phyloP scores from a whole-genome alignment of 30 jellyfish, hydroid and myxozoan genomes.

The Nemopilema nomurai region DNA sequence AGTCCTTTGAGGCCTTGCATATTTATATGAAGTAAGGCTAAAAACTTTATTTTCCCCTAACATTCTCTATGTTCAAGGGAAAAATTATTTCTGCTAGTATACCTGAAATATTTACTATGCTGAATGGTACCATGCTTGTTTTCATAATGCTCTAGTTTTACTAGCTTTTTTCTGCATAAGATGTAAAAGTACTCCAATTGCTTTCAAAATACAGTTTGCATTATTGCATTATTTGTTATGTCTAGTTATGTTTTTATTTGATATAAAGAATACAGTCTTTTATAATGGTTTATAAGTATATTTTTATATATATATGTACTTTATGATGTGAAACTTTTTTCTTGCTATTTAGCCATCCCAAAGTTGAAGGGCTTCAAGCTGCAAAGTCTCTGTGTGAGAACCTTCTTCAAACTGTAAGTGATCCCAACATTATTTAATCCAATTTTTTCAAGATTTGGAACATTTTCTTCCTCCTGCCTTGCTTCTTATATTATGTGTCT shows the following conservation, averaged over 20 bases:
- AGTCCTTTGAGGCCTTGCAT: slow-evolving; percentile 90
- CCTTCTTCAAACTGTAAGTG: slow-evolving; percentile 80
- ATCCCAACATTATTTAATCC: neutral
- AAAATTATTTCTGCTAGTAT: too few relatives aligned
- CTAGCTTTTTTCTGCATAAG: too few relatives aligned
- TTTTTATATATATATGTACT: too few relatives aligned
- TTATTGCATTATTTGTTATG: too few relatives aligned
- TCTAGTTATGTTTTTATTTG: too few relatives aligned
- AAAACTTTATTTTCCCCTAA: too few relatives aligned
- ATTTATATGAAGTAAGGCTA: slow-evolving; percentile 65
- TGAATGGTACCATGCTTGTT: neutral
- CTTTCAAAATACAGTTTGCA: too few relatives aligned
- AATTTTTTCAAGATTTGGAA: neutral
- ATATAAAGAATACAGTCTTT: too few relatives aligned
- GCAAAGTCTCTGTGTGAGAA: slow-evolving; percentile 79
- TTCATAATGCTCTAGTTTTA: too few relatives aligned
- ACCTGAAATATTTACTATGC: neutral
- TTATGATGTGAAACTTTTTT: neutral
- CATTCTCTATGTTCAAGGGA: too few relatives aligned
- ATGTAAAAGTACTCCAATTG: too few relatives aligned
- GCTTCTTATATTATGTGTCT: neutral
- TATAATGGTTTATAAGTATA: too few relatives aligned
- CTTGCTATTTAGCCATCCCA: slow-evolving; percentile 71
- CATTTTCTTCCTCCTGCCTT: neutral
- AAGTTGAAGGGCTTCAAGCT: slow-evolving; percentile 71